Percentiles rank a stretch among this genome's conserved stretches.
Evolutionary conservation across 2,888 invertebrate species (phyloP).

Genomic region (Pandemis corylana): DNA sequence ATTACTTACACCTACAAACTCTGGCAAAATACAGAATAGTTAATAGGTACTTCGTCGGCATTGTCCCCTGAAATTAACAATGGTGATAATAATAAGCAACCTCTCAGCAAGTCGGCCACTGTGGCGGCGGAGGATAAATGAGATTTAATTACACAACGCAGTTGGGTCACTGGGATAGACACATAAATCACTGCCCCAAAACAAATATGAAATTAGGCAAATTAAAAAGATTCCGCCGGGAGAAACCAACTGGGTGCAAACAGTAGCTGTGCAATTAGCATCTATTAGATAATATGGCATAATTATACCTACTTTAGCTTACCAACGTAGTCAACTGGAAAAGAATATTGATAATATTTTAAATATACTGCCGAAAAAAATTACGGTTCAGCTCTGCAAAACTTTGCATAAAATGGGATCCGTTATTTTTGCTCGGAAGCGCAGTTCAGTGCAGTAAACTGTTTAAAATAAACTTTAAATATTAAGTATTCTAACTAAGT

Average conservation of each 20-base stretch:
- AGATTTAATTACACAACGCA: constrained; percentile 31
- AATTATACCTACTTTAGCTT: not conserved
- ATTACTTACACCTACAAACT: not conserved
- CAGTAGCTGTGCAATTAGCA: constrained; percentile 21
- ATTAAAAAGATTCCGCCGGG: constrained; percentile 36
- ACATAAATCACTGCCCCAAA: constrained; percentile 37
- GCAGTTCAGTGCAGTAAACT: too few relatives aligned
- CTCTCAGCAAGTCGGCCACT: constrained; percentile 9
- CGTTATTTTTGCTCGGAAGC: too few relatives aligned
- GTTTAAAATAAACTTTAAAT: too few relatives aligned
- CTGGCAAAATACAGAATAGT: not conserved
- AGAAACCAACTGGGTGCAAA: not conserved
- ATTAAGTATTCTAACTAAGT: too few relatives aligned
- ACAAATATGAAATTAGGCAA: constrained; percentile 41
- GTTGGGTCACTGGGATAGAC: constrained; percentile 25
- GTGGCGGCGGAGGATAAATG: constrained; percentile 23
- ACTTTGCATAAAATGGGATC: too few relatives aligned
- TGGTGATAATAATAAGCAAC: constrained; percentile 13
- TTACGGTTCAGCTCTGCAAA: too few relatives aligned
- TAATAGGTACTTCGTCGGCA: not conserved
- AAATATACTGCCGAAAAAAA: not conserved
- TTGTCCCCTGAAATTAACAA: constrained; percentile 10
- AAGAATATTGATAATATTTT: not conserved
- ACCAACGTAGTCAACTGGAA: not conserved
- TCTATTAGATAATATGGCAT: not conserved